A percentile compares a stretch with the other conserved stretches of the same genome.
phyloP scores from a whole-genome alignment of 1,140 invertebrate species.

The Pygmarrhopalites habei region DNA sequence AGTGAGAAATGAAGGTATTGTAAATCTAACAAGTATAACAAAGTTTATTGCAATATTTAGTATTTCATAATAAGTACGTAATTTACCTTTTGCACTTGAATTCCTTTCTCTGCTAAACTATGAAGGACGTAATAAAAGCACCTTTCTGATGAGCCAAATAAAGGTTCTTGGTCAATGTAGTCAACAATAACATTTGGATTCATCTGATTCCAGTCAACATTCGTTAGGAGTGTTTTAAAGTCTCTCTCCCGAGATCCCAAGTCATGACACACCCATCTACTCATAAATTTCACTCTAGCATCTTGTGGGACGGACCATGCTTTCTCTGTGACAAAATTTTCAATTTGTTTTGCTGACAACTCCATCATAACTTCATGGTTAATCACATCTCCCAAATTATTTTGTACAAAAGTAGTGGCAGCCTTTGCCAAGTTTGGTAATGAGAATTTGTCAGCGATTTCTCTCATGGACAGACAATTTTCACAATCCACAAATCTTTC shows the following conservation, averaged over 20 bases:
- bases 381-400: constrained; percentile 49
- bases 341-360: constrained; percentile 48
- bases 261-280: constrained; percentile 51
- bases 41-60: too few relatives aligned
- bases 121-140: constrained; percentile 53
- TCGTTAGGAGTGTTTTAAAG: constrained; percentile 50
- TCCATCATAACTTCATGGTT: constrained; percentile 46
- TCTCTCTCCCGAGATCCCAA: constrained; percentile 47
- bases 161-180: constrained; percentile 48
- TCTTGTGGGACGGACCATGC: constrained; percentile 41
- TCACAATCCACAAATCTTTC: constrained; percentile 54
- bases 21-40: too few relatives aligned
- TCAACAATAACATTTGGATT: constrained; percentile 47
- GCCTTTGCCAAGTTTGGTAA: constrained; percentile 47
- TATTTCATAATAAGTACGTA: too few relatives aligned
- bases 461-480: constrained; percentile 55
- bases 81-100: constrained; percentile 50
- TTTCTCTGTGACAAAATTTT: constrained; percentile 48
- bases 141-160: constrained; percentile 49
- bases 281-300: constrained; percentile 47
- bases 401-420: constrained; percentile 48
- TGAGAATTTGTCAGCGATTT: constrained; percentile 51
- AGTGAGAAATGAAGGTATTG: too few relatives aligned
- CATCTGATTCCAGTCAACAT: constrained; percentile 47
- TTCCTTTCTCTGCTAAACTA: constrained; percentile 51